Evolutionary conservation across 1,140 invertebrate species (phyloP).

Genomic region (Ips nitidus): DNA sequence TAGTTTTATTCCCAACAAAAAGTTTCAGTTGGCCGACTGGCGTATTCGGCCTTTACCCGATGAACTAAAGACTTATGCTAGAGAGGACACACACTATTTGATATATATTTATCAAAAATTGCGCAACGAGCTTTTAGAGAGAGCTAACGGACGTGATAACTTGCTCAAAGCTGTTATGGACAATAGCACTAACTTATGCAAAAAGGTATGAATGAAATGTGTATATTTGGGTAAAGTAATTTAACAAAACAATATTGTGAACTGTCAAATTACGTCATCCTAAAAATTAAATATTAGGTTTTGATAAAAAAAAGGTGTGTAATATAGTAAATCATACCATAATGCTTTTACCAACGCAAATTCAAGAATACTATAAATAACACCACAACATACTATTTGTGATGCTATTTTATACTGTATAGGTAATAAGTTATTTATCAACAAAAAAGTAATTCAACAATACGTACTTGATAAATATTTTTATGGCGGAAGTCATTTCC

Average conservation of each 20-base stretch:
- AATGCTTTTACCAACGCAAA: too few species aligned
- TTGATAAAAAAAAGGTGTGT: too few species aligned
- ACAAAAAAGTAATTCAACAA: too few species aligned
- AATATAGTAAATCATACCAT: too few species aligned
- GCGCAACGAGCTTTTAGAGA: constrained; percentile 74
- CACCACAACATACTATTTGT: too few species aligned
- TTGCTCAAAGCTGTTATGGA: constrained; percentile 71
- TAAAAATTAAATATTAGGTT: neutral
- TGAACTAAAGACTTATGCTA: constrained; percentile 84
- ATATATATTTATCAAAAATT: constrained; percentile 89
- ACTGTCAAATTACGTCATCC: neutral
- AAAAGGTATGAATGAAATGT: constrained; percentile 51
- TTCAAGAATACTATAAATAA: too few species aligned
- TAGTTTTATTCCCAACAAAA: constrained; percentile 79
- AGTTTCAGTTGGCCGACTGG: constrained; percentile 95
- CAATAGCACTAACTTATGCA: constrained; percentile 72
- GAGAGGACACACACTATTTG: constrained; percentile 94
- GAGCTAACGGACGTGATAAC: constrained; percentile 69
- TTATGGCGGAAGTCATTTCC: too few species aligned
- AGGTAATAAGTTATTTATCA: too few species aligned
- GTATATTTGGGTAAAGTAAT: too few species aligned
- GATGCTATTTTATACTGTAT: too few species aligned
- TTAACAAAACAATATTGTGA: neutral
- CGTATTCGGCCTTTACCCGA: constrained; percentile 86
- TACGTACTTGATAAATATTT: too few species aligned